Conservation (phyloP, 2,888 invertebrate species). For the Toxonevra muliebris region DNA sequence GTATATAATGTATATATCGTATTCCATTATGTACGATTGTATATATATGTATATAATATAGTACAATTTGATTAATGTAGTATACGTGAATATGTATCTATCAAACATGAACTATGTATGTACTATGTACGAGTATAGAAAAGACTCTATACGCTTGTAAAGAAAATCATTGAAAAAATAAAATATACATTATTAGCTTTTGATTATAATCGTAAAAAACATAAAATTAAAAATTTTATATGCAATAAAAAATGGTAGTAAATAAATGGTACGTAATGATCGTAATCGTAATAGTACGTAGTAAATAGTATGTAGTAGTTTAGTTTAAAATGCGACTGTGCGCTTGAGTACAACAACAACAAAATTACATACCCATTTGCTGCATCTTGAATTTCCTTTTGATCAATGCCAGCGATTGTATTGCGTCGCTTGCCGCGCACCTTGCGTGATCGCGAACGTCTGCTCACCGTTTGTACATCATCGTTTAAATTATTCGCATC, state of each 20-base stretch:
- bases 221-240: conserved; percentile 23
- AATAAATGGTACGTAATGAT: not conserved
- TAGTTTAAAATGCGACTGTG: not conserved
- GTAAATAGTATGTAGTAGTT: not conserved
- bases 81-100: not conserved
- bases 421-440: conserved; percentile 86
- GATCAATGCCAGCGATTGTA: conserved; percentile 90
- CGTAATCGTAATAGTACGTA: not conserved
- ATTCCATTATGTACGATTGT: conserved; percentile 3
- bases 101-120: not conserved
- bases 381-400: conserved; percentile 87
- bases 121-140: not conserved
- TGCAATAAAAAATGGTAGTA: conserved; percentile 17
- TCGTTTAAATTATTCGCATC: conserved; percentile 62
- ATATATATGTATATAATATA: conserved; percentile 28
- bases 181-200: conserved; percentile 13
- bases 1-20: conserved; percentile 9
- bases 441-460: conserved; percentile 77
- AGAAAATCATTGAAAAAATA: not conserved
- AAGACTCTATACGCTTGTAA: not conserved
- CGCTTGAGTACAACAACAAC: not conserved
- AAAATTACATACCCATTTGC: conserved; percentile 78
- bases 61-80: not conserved
- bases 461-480: conserved; percentile 73
- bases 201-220: conserved; percentile 15